Conservation (phyloP, 2,113 vertebrate genomes). For the Bubo blakistoni region DNA sequence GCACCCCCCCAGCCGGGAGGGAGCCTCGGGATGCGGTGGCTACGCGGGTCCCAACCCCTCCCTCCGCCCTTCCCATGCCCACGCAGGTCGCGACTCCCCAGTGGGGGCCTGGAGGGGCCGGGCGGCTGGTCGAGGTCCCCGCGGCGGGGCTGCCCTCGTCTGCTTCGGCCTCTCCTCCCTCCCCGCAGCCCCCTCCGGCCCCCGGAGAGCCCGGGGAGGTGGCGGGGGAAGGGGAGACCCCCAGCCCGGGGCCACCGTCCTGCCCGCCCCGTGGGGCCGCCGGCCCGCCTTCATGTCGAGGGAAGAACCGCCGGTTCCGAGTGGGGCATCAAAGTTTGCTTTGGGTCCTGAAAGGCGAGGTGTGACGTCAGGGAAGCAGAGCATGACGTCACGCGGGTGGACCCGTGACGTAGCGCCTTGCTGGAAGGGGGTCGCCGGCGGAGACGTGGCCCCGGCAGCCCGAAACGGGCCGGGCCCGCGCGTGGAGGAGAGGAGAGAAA, state of each 20-base stretch:
- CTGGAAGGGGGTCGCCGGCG: neutral
- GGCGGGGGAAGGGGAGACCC: neutral
- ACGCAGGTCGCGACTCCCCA: neutral
- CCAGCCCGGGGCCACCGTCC: fast-evolving
- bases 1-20: neutral
- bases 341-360: neutral
- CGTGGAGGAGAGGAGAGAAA: neutral
- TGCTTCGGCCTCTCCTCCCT: neutral
- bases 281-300: no score
- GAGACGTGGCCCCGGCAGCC: neutral
- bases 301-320: neutral
- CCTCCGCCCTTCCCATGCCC: slow-evolving; percentile 5
- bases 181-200: neutral
- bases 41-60: neutral
- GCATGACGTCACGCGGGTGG: neutral
- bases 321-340: neutral
- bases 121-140: neutral
- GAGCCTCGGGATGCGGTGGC: neutral
- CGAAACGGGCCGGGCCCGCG: neutral
- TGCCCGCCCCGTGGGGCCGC: neutral
- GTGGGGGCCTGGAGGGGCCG: fast-evolving
- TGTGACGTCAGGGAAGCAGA: neutral
- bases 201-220: fast-evolving
- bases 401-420: neutral
- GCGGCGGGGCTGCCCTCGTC: neutral